Evolutionary conservation across 2,888 invertebrate species (phyloP).

Genomic region (Pseudoips prasinana): DNA sequence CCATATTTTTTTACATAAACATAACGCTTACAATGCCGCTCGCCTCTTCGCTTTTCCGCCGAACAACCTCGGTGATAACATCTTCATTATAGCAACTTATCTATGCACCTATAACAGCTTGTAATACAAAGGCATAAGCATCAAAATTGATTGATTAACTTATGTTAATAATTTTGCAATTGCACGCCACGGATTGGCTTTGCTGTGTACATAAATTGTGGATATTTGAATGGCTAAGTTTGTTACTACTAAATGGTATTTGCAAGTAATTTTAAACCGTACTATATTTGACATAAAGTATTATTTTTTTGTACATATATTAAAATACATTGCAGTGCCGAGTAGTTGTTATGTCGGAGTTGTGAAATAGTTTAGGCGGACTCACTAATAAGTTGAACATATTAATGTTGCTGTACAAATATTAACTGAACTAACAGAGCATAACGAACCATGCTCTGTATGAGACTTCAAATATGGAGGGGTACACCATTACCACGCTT

Average conservation of each 20-base stretch:
- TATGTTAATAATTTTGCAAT: conserved; percentile 17
- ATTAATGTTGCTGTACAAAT: no score
- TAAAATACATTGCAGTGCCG: no score
- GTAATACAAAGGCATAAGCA: conserved; percentile 21
- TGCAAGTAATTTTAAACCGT: no score
- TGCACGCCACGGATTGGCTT: conserved; percentile 30
- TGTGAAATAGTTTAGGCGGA: no score
- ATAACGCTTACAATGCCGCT: conserved; percentile 28
- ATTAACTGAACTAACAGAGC: no score
- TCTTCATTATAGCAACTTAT: conserved; percentile 26
- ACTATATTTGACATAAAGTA: no score
- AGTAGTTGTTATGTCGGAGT: no score
- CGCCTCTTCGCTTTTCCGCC: conserved; percentile 45
- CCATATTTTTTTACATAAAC: conserved; percentile 27
- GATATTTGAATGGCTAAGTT: conserved; percentile 37
- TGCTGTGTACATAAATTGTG: conserved; percentile 33
- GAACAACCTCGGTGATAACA: conserved; percentile 50
- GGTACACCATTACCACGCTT: no score
- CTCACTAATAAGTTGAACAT: no score
- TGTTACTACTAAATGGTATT: conserved; percentile 8
- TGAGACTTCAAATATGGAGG: no score
- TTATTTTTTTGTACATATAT: no score
- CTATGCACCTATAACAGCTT: conserved; percentile 9
- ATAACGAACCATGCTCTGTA: no score
- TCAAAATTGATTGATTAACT: conserved; percentile 21